Base-by-base conservation (phyloP, 2,113 vertebrate species). In the Ranitomeya variabilis region DNA sequence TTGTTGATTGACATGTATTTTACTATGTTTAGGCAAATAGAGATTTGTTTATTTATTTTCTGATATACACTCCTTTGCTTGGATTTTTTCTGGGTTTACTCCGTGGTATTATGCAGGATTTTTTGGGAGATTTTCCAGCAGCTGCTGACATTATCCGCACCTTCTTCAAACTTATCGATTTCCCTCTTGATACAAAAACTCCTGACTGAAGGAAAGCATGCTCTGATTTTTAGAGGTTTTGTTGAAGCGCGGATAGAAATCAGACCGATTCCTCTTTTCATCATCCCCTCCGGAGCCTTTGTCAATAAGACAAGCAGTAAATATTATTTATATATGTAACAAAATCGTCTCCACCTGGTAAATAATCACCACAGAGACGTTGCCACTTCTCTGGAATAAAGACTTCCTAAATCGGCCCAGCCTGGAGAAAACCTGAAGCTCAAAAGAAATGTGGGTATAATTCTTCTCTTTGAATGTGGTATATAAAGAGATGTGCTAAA, bases 191-290 rank as follows among this genome's bases (percentile, higher is more conserved):
- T 80, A 60, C n/a, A 80, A 80, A 59, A 23, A n/a, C 79, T 80
- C 55, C 55, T 80, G 55, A 60, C 55, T 5, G 55, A 80, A 55
- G 18, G 52, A 57, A 60, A 23, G 23, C 26, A 59, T 59, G 26
- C 60, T 80, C 54, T 80, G 79, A 23, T 59, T 26, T 80, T 54
- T 45, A 26, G n/a, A 59, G 57, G n/a, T 80, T 80, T 15, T 64
- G 79, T 59, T 45, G 37, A 45, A 45, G 37, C 37, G 37, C 5
- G 57, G 59, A 80, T 31, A 80, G 79, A 80, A 60, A 80, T 59
- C n/a, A 31, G 23, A 80, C 14, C 55, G 31, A 21, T 26, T 26
- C 2, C 54, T n/a, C 79, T 60, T 80, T 59, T 80, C 79, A 26
- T 80, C 55, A 57, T 57, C 55, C 79, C 55, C 79, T 13, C 54